phyloP scores from a whole-genome alignment of 2,113 vertebrate genomes.

The Sylvia atricapilla region DNA sequence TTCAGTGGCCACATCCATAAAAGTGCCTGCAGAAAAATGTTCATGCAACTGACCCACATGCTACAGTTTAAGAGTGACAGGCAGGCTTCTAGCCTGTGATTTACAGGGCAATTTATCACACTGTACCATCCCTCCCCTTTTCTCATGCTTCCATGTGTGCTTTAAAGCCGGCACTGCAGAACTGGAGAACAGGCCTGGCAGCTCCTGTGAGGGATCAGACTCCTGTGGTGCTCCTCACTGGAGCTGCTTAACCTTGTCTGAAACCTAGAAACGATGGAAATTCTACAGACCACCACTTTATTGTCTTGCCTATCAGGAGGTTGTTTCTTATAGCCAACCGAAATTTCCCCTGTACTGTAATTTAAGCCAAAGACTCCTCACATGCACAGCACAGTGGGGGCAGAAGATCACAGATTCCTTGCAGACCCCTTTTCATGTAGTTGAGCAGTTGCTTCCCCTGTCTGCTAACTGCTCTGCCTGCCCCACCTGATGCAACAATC shows the following conservation, averaged over 20 bases:
- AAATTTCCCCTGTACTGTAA: neutral
- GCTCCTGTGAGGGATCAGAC: neutral
- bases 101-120: neutral
- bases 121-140: neutral
- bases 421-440: neutral
- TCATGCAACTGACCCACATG: neutral
- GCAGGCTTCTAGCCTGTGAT: neutral
- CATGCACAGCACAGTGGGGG: neutral
- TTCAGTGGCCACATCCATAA: neutral
- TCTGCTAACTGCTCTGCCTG: neutral
- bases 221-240: neutral
- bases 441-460: neutral
- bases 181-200: neutral
- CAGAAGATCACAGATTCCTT: neutral
- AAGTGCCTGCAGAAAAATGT: neutral
- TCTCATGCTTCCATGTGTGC: fast-evolving
- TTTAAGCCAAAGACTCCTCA: neutral
- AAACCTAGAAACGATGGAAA: neutral
- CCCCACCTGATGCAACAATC: neutral
- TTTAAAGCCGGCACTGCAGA: neutral
- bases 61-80: neutral
- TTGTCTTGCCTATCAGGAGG: neutral
- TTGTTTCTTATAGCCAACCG: neutral
- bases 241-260: neutral
- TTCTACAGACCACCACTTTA: neutral